Evolutionary conservation across 1,140 invertebrate genomes (phyloP), one percentile per base, ranked within the genome.

Genomic region (Daktulosphaira vitifoliae): DNA sequence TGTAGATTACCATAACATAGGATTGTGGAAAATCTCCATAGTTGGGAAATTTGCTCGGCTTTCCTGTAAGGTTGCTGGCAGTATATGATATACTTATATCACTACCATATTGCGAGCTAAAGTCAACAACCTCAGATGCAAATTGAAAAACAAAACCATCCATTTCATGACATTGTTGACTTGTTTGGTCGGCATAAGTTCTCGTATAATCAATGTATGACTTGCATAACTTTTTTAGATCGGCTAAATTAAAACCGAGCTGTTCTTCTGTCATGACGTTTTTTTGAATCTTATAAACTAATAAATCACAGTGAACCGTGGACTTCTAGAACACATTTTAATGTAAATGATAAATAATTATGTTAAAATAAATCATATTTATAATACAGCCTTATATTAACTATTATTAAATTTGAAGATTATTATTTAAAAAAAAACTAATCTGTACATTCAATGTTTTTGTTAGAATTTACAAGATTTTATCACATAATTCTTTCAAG

Each of bases 1-100:
- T n/a, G n/a, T n/a, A 33, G 11, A 33, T 33, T 33, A 92, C 90
- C 83, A 92, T 87, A 56, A 90, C 86, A 80, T 88, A 92, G 48
- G 89, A 83, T 74, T 92, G 87, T 11, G 89, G 87, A 79, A 87
- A 92, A 74, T 94, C 92, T 48, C 90, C 90, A 77, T 93, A 92
- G 66, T 82, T 81, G 1, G 90, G 90, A 79, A 85, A 94, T 74
- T 90, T 88, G 16, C 81, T 84, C 2, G 87, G 86, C 71, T 84
- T 83, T 8, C 90, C 90, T 65, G 85, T 82, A 67, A 95, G 79
- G 76, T 94, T 95, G 33, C 84, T 81, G 9, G 89, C 90, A 8
- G 88, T 88, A 71, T 94, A 94, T 0, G 88, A 92, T 72, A 92
- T 86, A 76, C 88, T 90, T 66, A 82, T 84, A 75, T 86, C 85